These are phyloP conservation scores for Nomia melanderi DNA, from an alignment of 1,140 invertebrate genomes.

Conservation along the genomic window DNA sequence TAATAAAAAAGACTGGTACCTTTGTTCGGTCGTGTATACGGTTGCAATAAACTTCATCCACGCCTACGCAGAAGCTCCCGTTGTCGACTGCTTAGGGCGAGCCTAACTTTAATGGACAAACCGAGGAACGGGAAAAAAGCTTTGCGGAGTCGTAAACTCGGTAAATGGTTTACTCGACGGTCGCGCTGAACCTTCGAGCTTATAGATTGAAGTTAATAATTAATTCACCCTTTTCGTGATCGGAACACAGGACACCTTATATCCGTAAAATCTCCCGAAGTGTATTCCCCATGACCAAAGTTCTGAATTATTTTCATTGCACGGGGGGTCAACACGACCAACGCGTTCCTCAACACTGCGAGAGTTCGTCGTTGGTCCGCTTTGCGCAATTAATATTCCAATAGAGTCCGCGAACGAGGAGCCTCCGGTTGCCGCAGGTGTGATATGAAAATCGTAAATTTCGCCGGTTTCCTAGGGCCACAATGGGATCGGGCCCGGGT, in stretches of 20 bases:
- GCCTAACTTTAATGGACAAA: too few species aligned
- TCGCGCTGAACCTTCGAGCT: too few species aligned
- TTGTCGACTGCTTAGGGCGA: not conserved
- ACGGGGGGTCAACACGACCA: not conserved
- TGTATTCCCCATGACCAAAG: not conserved
- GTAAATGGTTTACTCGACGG: too few species aligned
- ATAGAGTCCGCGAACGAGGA: conserved; percentile 20
- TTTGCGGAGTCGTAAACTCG: too few species aligned
- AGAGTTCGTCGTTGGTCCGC: not conserved
- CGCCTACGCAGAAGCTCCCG: not conserved
- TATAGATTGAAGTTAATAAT: too few species aligned
- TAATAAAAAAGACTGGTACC: conserved; percentile 15
- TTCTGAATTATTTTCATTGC: not conserved
- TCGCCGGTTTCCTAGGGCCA: not conserved
- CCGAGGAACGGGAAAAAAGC: too few species aligned
- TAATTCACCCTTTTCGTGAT: too few species aligned
- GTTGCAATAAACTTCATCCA: not conserved
- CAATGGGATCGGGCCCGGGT: conserved; percentile 26
- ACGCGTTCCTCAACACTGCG: not conserved
- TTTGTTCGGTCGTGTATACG: conserved; percentile 3
- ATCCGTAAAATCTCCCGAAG: too few species aligned
- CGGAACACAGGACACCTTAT: too few species aligned
- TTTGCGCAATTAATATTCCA: conserved; percentile 37
- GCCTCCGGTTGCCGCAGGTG: conserved; percentile 36
- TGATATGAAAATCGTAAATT: conserved; percentile 48